These are phyloP conservation scores for Geophilus truncorum DNA, from an alignment of 2,888 invertebrate genomes.

Conservation along the genomic window DNA sequence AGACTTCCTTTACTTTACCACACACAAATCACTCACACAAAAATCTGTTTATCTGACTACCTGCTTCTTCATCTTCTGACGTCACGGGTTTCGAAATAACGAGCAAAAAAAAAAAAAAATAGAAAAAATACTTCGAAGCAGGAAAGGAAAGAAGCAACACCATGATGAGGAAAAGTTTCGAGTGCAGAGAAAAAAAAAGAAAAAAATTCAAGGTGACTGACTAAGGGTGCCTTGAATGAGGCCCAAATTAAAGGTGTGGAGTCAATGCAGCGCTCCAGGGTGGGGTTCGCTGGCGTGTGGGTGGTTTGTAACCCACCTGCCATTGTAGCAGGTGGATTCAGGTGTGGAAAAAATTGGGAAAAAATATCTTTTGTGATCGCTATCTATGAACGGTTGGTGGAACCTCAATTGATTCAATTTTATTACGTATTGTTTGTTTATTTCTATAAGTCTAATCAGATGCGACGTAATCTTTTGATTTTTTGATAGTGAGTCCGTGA, in stretches of 20 bases:
- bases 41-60: too few relatives aligned
- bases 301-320: too few relatives aligned
- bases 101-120: not conserved
- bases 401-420: not conserved
- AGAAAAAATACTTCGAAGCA: not conserved
- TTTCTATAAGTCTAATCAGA: not conserved
- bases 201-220: constrained; percentile 17
- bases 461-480: not conserved
- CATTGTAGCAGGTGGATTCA: not conserved
- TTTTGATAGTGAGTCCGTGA: not conserved
- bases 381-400: not conserved
- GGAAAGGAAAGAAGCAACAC: not conserved
- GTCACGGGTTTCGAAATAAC: not conserved
- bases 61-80: too few relatives aligned
- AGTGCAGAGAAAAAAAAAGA: not conserved
- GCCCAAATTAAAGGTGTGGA: constrained; percentile 8
- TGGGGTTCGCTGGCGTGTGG: too few relatives aligned
- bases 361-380: not conserved
- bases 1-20: too few relatives aligned
- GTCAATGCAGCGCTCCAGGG: too few relatives aligned
- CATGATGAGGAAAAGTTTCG: not conserved
- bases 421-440: not conserved
- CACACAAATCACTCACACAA: too few relatives aligned
- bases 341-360: not conserved
- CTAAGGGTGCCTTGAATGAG: constrained; percentile 3